Evolutionary conservation across 1,140 invertebrate genomes (phyloP).

Genomic region (Drosophila oshimai): DNA sequence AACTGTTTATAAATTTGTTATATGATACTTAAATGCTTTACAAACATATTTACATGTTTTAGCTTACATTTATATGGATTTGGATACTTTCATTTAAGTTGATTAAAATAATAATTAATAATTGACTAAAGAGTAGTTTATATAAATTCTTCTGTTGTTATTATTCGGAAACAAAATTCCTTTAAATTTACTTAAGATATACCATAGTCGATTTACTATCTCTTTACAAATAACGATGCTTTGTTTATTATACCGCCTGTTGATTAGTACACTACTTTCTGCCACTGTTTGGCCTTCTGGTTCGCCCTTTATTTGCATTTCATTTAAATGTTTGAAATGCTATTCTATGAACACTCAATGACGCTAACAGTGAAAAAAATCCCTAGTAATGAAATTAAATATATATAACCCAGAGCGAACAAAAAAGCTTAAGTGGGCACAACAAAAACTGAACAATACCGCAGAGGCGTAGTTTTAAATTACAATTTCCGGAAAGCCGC

Average conservation of each 20-base stretch:
- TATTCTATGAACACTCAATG: constrained; percentile 44
- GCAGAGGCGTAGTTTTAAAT: constrained; percentile 59
- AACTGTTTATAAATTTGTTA: too few species aligned
- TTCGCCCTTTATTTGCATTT: constrained; percentile 38
- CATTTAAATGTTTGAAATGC: constrained; percentile 47
- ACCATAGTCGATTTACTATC: neutral
- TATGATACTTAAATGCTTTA: too few species aligned
- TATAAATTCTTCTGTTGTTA: too few species aligned
- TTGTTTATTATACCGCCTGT: constrained; percentile 36
- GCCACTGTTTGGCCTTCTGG: neutral
- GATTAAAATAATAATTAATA: too few species aligned
- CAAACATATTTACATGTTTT: too few species aligned
- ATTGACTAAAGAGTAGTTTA: too few species aligned
- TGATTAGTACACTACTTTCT: constrained; percentile 45
- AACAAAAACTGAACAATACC: constrained; percentile 8
- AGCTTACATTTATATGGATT: too few species aligned
- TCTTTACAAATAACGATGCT: neutral
- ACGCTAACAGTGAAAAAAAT: constrained; percentile 39
- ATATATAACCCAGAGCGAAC: constrained; percentile 25
- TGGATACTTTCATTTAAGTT: too few species aligned
- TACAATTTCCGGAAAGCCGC: constrained; percentile 62
- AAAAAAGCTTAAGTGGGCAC: neutral
- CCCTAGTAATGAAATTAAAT: constrained; percentile 67
- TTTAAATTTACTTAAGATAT: too few species aligned
- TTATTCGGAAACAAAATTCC: too few species aligned